phyloP scores from a whole-genome alignment of 2,797 vertebrate genomes.

The Fundulus diaphanus region DNA sequence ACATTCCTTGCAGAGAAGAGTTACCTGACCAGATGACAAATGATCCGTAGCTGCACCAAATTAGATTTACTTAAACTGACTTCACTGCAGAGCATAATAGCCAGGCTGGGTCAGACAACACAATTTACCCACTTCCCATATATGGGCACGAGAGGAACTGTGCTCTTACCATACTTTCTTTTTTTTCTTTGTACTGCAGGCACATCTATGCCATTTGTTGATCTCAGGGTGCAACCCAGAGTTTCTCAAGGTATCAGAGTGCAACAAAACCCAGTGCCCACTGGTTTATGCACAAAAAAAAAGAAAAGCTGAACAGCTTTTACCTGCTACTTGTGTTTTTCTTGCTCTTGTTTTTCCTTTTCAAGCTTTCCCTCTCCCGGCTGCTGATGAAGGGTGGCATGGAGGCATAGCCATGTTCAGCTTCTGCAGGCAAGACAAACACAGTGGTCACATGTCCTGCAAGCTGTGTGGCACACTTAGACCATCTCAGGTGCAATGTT shows the following conservation, averaged over 20 bases:
- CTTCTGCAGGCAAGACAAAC: constrained; percentile 86
- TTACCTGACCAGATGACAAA: not conserved
- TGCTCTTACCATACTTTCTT: not conserved
- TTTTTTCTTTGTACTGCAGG: not conserved
- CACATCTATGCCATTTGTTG: not conserved
- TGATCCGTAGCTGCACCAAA: not conserved
- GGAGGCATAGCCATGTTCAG: constrained; percentile 96
- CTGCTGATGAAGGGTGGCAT: constrained; percentile 91
- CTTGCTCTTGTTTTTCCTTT: constrained; percentile 92
- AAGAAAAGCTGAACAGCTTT: constrained; percentile 20
- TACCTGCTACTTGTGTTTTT: constrained; percentile 95
- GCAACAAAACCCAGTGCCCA: not conserved
- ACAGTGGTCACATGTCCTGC: constrained; percentile 59
- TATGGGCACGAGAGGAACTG: not conserved
- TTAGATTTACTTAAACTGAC: not conserved
- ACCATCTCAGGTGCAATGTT: constrained; percentile 11
- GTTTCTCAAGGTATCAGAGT: not conserved
- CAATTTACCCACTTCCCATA: not conserved
- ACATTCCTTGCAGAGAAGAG: not conserved
- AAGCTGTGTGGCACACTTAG: constrained; percentile 27
- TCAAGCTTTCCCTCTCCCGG: constrained; percentile 88
- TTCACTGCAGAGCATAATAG: not conserved
- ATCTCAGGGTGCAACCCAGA: too few relatives aligned
- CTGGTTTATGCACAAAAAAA: constrained; percentile 12
- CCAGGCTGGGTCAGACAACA: not conserved